Evolutionary conservation across 2,113 vertebrate species (phyloP), one percentile per base, ranked within the genome.

Genomic region (Collichthys lucidus): DNA sequence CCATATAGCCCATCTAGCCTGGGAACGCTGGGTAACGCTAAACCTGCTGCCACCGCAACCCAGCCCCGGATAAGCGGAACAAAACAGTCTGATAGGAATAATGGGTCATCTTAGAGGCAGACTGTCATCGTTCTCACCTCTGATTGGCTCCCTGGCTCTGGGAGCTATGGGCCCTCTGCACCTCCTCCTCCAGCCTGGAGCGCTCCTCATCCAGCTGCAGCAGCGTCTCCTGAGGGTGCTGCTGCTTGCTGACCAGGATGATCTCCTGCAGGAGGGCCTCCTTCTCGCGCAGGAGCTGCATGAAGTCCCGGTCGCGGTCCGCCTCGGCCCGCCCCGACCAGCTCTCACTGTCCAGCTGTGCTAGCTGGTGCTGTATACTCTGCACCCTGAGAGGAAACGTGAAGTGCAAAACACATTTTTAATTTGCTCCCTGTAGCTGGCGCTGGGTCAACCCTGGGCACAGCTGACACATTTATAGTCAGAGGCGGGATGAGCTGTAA

Each of bases 241-340:
- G 95, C 91, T 98, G 97, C 91, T 97, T 96, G 79, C 96, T 96
- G 87, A 98, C 95, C 83, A 98, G 94, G 86, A 96, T 97, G 68
- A 99, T 22, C 91, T 99, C 98, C 88, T 98, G 98, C 81, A 99
- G 95, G 22, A 99, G 95, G 9, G 97, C 97, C 84, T 99, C 98
- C 89, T 99, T 99, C 93, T 99, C 98, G 2, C 96, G 96, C 92
- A 99, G 94, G 62, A 99, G 96, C 95, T 98, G 97, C 94, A 99
- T 88, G 92, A 95, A 97, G 94, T 98, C 98, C 35, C 96, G 95
- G 93, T 99, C 98, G 0, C 95, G 93, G 76, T 96, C 95, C 0
- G 96, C 97, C 87, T 99, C 98, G 0, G 96, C 97, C 84, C 97
- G 96, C 10, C 97, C 98, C 0, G 97, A 97, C 98, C 98, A 99